Percentiles rank a stretch among this genome's conserved stretches.
phyloP scores from a whole-genome alignment of 2,113 vertebrate genomes.

The Strix aluco region DNA sequence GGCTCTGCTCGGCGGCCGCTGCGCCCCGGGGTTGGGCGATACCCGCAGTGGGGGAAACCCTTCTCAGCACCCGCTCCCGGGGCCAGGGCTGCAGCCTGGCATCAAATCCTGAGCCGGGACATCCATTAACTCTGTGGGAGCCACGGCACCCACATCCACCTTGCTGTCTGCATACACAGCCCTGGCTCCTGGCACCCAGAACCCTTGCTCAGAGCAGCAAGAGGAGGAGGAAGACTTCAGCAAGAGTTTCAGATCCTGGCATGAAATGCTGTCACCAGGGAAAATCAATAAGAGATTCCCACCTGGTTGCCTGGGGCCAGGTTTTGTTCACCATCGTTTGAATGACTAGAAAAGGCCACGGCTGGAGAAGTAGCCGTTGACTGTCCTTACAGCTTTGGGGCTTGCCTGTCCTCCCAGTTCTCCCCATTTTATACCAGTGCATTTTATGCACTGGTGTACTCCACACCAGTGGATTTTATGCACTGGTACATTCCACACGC shows the following conservation, averaged over 20 bases:
- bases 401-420: not conserved
- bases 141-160: not conserved
- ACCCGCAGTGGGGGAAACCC: not conserved
- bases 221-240: not conserved
- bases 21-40: not conserved
- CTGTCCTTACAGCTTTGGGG: not conserved
- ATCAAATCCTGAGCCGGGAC: rapidly evolving
- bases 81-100: not conserved
- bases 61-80: not conserved
- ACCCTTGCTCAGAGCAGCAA: not conserved
- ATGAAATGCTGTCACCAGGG: rapidly evolving
- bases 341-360: rapidly evolving
- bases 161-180: rapidly evolving
- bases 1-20: not conserved
- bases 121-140: not conserved
- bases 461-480: too few relatives aligned
- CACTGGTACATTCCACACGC: rapidly evolving
- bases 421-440: not conserved
- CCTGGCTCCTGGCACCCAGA: rapidly evolving
- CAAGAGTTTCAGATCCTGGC: not conserved
- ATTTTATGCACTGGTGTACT: not conserved
- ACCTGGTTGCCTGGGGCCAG: not conserved
- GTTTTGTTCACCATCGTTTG: not conserved
- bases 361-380: rapidly evolving
- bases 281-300: not conserved